Percentiles rank a stretch among this genome's conserved stretches.
Conservation (phyloP, 92 coral and sea anemone species). For the Actinernus sp. region DNA sequence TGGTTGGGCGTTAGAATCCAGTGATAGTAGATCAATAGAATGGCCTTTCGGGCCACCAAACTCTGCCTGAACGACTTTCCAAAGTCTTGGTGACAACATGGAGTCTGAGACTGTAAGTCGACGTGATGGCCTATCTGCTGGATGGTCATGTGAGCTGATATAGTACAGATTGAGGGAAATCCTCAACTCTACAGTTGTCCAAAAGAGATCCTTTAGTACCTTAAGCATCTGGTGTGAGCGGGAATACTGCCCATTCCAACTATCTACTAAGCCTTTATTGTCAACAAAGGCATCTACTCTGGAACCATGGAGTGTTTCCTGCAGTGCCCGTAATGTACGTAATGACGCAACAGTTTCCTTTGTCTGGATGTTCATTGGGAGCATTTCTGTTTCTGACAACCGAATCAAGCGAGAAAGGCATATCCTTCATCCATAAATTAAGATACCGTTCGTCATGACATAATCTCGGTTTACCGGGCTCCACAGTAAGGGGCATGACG, state of each 20-base stretch:
- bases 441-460: no score
- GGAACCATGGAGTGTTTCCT: background rate
- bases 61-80: no score
- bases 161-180: no score
- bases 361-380: background rate
- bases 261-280: background rate
- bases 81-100: no score
- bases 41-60: no score
- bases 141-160: no score
- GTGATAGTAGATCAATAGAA: constrained; percentile 21
- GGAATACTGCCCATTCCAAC: constrained; percentile 24
- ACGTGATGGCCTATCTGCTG: no score
- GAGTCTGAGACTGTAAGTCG: no score
- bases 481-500: constrained; percentile 51
- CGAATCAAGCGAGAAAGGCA: constrained; percentile 30
- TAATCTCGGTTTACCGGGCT: constrained; percentile 39
- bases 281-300: constrained; percentile 14
- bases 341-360: constrained; percentile 19
- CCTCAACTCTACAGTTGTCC: no score
- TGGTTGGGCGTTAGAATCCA: constrained; percentile 21
- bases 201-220: no score
- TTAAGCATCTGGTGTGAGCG: constrained; percentile 13
- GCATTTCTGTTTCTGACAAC: constrained; percentile 7
- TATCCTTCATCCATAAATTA: constrained; percentile 35
- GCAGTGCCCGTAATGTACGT: constrained; percentile 32